Evolutionary conservation across 2,113 vertebrate species (phyloP).

Genomic region (Thamnaconus septentrionalis): DNA sequence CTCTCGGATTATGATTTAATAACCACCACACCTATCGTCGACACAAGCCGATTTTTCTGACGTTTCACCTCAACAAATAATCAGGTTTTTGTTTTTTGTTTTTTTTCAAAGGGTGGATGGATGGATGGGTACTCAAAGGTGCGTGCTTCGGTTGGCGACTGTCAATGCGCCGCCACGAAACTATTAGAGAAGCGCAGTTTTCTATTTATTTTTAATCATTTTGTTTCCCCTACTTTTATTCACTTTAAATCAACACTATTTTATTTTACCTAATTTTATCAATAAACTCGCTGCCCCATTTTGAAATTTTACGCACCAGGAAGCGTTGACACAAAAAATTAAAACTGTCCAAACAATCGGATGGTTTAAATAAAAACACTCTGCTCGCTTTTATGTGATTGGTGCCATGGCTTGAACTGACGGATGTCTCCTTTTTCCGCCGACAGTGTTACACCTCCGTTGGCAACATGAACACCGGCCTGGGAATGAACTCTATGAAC

Average conservation of each 20-base stretch:
- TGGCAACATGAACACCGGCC: slow-evolving; percentile 95
- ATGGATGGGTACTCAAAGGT: slow-evolving; percentile 42
- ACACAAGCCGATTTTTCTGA: slow-evolving; percentile 29
- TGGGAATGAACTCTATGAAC: slow-evolving; percentile 98
- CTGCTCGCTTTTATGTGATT: no score
- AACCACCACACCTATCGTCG: slow-evolving; percentile 40
- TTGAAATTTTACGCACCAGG: no score
- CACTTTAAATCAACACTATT: not conserved
- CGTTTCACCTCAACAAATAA: slow-evolving; percentile 50
- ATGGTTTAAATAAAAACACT: no score
- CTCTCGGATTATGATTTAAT: slow-evolving; percentile 54
- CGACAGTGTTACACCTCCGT: slow-evolving; percentile 93
- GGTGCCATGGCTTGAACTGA: slow-evolving; percentile 19
- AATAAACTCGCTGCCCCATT: no score
- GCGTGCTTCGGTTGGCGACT: slow-evolving; percentile 29
- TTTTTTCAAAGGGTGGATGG: slow-evolving; percentile 1
- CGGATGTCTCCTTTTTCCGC: slow-evolving; percentile 34
- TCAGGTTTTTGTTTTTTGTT: slow-evolving; percentile 41
- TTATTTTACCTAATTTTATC: no score
- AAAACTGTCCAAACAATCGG: no score
- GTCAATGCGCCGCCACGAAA: not conserved
- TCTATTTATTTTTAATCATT: not conserved
- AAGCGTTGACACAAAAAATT: no score
- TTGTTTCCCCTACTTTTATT: no score
- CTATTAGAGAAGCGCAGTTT: no score